Evolutionary conservation across 1,140 invertebrate species (phyloP).

Genomic region (Pinna nobilis): DNA sequence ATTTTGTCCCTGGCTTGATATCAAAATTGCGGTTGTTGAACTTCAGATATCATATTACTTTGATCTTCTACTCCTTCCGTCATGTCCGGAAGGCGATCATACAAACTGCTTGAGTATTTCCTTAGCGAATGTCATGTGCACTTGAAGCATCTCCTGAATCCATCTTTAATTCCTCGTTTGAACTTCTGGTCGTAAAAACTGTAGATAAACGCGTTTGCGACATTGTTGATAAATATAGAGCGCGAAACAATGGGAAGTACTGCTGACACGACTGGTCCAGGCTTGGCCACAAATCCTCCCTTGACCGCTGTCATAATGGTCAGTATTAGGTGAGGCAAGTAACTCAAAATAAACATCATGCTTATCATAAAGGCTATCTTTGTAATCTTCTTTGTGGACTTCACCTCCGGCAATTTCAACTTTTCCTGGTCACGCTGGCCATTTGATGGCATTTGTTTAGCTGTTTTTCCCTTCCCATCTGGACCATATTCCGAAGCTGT

Average conservation of each 20-base stretch:
- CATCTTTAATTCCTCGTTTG: not conserved
- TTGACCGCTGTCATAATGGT: slow-evolving; percentile 49
- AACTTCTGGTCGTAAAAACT: slow-evolving; percentile 58
- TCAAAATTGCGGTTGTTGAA: too few relatives aligned
- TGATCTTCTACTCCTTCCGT: too few relatives aligned
- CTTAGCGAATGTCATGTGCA: not conserved
- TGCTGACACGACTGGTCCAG: slow-evolving; percentile 35
- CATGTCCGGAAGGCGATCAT: too few relatives aligned
- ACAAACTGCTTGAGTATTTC: not conserved
- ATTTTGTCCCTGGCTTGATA: not conserved
- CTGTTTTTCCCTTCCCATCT: not conserved
- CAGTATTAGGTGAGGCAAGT: slow-evolving; percentile 54
- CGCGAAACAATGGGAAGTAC: slow-evolving; percentile 55
- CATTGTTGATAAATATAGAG: slow-evolving; percentile 59
- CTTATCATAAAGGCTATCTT: slow-evolving; percentile 55
- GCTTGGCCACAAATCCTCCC: slow-evolving; percentile 37
- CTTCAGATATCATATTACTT: too few relatives aligned
- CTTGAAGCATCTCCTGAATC: not conserved
- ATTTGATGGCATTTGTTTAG: not conserved
- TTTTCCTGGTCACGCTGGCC: not conserved
- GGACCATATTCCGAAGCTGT: not conserved
- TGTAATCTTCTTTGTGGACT: slow-evolving; percentile 46
- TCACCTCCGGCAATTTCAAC: not conserved
- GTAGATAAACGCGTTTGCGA: slow-evolving; percentile 58
- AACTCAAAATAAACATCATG: slow-evolving; percentile 56